Conservation (phyloP, 2,797 vertebrate genomes). For the Eutrigla gurnardus region DNA sequence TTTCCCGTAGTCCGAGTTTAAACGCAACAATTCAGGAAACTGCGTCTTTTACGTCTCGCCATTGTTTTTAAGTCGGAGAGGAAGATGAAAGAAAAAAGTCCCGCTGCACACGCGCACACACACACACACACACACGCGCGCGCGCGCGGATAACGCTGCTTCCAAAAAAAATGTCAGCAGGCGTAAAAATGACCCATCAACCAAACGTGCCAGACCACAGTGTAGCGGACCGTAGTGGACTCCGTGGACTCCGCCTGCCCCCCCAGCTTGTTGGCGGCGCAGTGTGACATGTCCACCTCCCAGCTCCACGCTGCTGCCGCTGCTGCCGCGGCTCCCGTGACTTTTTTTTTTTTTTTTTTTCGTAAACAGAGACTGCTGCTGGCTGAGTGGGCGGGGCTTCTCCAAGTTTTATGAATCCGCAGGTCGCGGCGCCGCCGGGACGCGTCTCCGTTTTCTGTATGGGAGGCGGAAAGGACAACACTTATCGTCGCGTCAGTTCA, state of each 20-base stretch:
- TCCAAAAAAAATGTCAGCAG: slow-evolving; percentile 11
- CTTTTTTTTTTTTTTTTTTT: slow-evolving; percentile 57
- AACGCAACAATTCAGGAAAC: slow-evolving; percentile 48
- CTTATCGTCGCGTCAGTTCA: not conserved
- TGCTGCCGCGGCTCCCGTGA: slow-evolving; percentile 56
- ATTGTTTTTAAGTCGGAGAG: slow-evolving; percentile 63
- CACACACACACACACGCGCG: not conserved
- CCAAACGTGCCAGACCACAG: slow-evolving; percentile 5
- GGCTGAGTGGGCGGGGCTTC: slow-evolving; percentile 72
- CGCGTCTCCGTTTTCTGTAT: not conserved
- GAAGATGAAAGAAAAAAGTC: slow-evolving; percentile 1
- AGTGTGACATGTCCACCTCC: slow-evolving; percentile 42
- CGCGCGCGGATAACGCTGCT: not conserved
- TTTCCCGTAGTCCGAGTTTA: slow-evolving; percentile 47
- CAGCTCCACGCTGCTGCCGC: slow-evolving; percentile 59
- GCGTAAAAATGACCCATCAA: slow-evolving; percentile 10
- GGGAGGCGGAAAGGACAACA: no score
- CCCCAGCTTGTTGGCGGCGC: slow-evolving; percentile 21
- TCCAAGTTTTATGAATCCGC: slow-evolving; percentile 81
- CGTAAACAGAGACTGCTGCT: slow-evolving; percentile 76
- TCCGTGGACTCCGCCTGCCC: slow-evolving; percentile 5
- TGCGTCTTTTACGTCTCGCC: slow-evolving; percentile 78
- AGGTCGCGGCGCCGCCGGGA: slow-evolving; percentile 29
- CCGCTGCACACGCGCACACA: slow-evolving; percentile 16
- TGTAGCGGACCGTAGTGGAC: not conserved